Evolutionary conservation across 2,888 invertebrate genomes (phyloP), one percentile per base, ranked within the genome.

Genomic region (Meganola albula): DNA sequence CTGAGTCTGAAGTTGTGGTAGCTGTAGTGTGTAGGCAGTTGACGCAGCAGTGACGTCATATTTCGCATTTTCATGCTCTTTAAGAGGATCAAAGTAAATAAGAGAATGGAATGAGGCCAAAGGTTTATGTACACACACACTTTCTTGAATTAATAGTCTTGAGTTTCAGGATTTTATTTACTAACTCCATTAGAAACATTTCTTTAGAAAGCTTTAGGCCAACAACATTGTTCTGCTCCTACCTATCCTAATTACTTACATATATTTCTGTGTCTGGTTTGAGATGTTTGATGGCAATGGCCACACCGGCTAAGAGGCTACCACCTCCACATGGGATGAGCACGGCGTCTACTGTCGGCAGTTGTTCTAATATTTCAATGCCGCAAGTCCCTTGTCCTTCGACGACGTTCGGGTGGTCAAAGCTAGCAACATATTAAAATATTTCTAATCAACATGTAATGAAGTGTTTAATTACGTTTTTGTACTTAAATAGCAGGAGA

Each of bases 331-430:
- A 93, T 0, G 98, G 97, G 1, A 97, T 89, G 4, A 98, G 80
- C 26, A 97, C 90, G 0, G 97, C 97, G 70, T 98, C 97, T 4
- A 95, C 89, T 30, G 91, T 86, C 0, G 91, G 89, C 1, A 97
- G 92, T 74, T 98, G 95, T 57, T 98, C 97, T 11, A 96, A 73
- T 30, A 98, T 94, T 76, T 98, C 98, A 52, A 98, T 79, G n/a
- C 96, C 98, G 60, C 95, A 88, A 0, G 97, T 95, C 1, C 98
- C 98, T 74, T 97, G 97, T 0, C 98, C 98, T 29, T 97, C 96
- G 77, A 98, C 91, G 24, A 98, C 92, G 61, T 96, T 90, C 0
- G 97, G 97, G 70, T 98, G 96, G 73, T 98, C 98, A 63, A 92
- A 98, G 2, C 95, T 95, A 69, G n/a, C 33, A 7, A 20, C 8